Percentiles rank a stretch among this genome's conserved stretches.
phyloP scores from a whole-genome alignment of 2,888 invertebrate species.

The Strigamia maritima region DNA sequence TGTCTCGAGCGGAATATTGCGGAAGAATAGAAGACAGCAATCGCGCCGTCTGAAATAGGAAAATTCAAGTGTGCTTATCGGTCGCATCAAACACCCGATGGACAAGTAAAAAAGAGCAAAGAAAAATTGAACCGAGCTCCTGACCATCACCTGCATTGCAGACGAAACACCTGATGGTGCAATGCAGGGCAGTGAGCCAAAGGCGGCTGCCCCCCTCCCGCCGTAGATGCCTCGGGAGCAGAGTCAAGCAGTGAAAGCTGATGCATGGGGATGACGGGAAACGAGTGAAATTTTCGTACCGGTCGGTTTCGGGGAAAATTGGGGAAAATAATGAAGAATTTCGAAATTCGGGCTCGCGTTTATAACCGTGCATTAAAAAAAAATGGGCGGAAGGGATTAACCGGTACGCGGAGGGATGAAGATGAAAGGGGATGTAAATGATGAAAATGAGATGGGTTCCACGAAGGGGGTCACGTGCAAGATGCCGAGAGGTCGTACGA shows the following conservation, averaged over 20 bases:
- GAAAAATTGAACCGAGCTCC: neutral
- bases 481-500: neutral
- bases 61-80: neutral
- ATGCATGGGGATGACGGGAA: conserved; percentile 11
- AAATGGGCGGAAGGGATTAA: neutral
- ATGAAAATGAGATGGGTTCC: conserved; percentile 10
- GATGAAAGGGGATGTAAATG: neutral
- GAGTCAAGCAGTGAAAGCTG: neutral
- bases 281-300: neutral
- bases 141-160: conserved; percentile 37
- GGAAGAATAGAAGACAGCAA: neutral
- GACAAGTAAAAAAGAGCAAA: neutral
- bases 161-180: conserved; percentile 36
- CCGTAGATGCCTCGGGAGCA: conserved; percentile 30
- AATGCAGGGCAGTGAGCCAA: conserved; percentile 34
- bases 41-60: neutral
- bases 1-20: neutral
- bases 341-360: no score
- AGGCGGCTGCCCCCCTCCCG: conserved; percentile 26
- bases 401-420: neutral
- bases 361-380: neutral
- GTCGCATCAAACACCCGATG: neutral
- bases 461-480: conserved; percentile 26
- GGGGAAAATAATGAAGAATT: neutral
- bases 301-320: no score